Evolutionary conservation across 2,797 vertebrate species (phyloP), one percentile per base, ranked within the genome.

Genomic region (Typhlichthys subterraneus): DNA sequence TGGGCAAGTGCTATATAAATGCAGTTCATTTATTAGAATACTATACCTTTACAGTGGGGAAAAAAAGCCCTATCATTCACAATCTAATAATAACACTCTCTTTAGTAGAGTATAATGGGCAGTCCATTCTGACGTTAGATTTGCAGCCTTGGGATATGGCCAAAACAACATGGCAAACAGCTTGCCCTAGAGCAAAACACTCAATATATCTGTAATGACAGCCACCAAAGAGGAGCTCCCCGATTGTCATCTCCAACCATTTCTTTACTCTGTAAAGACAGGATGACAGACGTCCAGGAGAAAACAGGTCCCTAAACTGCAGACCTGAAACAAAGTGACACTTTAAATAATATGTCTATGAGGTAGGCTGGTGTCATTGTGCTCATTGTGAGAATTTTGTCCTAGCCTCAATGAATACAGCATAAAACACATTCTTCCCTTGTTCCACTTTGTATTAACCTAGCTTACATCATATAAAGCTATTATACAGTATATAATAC

Each of bases 221-320:
- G 57, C 13, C 31, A 49, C n/a, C 57, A n/a, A 38, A 13, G 10
- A 51, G 58, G 47, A 38, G 33, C 47, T 48, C 23, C 15, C 48
- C 17, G 59, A 60, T 51, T 50, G 29, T 50, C 59, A 50, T 14
- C 47, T 51, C 15, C n/a, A 51, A 12, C n/a, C 17, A 12, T 60
- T 31, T 14, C 12, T 51, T 60, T 15, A 14, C 45, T 48, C 19
- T 29, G 59, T 6, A 38, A 9, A 29, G 45, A 11, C 5, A 29
- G n/a, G 19, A 47, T 47, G 29, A 47, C 23, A 29, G 45, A 29
- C 12, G 12, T 48, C 19, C 45, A 59, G 29, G 45, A 12, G 33
- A 38, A 9, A 38, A 2, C 33, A 38, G 8, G 33, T 38, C 33
- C 10, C 19, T 47, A 46, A 45, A 42, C 17, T 42, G 17, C 5